phyloP scores from a whole-genome alignment of 1,140 invertebrate species.

The Drosophila biarmipes region DNA sequence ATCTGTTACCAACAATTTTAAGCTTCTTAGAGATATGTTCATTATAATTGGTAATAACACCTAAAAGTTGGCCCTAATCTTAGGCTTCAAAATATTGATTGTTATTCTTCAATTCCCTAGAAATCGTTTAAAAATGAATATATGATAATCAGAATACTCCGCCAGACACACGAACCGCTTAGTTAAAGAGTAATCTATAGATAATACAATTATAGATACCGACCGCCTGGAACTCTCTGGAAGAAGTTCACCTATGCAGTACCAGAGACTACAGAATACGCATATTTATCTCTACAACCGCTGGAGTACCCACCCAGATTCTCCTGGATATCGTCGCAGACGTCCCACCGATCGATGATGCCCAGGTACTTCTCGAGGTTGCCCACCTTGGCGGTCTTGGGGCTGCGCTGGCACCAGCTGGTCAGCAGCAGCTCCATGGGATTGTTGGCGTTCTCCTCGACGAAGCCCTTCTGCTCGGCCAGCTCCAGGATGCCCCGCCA shows the following conservation, averaged over 20 bases:
- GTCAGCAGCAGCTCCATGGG: conserved; percentile 86
- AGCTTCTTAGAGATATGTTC: too few species aligned
- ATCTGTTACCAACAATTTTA: too few species aligned
- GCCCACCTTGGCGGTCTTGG: conserved; percentile 84
- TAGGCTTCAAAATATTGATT: too few species aligned
- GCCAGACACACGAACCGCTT: too few species aligned
- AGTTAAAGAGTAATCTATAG: neutral
- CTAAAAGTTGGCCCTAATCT: too few species aligned
- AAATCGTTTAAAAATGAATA: too few species aligned
- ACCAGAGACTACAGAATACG: too few species aligned
- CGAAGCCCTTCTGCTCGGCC: conserved; percentile 60
- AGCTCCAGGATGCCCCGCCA: conserved; percentile 89
- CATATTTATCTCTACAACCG: too few species aligned
- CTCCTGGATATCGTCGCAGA: conserved; percentile 86
- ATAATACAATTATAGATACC: neutral
- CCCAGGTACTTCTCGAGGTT: conserved; percentile 86
- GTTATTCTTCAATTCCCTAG: too few species aligned
- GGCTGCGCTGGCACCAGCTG: conserved; percentile 84
- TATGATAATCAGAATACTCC: too few species aligned
- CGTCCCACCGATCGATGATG: conserved; percentile 88
- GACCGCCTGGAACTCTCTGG: neutral
- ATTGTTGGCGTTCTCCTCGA: conserved; percentile 80
- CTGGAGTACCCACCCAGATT: conserved; percentile 85
- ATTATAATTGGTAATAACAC: too few species aligned
- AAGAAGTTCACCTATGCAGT: too few species aligned